Evolutionary conservation across 2,888 invertebrate species (phyloP).

Genomic region (Nomada ferruginata): DNA sequence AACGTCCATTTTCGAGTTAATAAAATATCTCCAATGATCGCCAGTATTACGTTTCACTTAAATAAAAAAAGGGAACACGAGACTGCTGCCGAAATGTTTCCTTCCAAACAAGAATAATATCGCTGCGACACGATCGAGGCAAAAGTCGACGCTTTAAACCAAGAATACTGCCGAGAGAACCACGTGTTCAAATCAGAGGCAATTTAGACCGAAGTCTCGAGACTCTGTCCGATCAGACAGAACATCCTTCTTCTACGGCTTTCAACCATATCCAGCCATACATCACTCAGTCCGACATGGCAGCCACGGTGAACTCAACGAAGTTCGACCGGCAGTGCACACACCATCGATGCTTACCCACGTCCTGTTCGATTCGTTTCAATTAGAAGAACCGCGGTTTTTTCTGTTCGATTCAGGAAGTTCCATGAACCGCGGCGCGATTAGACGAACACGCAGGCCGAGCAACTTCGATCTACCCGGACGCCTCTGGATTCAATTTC

Average conservation of each 20-base stretch:
- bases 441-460: conserved; percentile 26
- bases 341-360: conserved; percentile 13
- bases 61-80: background rate
- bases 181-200: background rate
- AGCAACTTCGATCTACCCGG: conserved; percentile 3
- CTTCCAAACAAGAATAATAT: no score
- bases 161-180: background rate
- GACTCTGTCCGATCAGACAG: background rate
- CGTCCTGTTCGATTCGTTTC: conserved; percentile 38
- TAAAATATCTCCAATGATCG: no score
- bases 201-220: conserved; percentile 19
- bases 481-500: conserved; percentile 33
- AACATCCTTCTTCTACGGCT: conserved; percentile 6
- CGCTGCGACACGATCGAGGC: no score
- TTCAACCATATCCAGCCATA: conserved; percentile 14
- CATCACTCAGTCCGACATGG: conserved; percentile 19
- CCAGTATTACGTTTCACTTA: background rate
- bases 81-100: no score
- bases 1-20: no score
- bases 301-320: background rate
- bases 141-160: background rate
- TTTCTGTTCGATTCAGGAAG: conserved; percentile 26
- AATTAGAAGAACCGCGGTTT: conserved; percentile 22
- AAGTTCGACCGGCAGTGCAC: background rate
- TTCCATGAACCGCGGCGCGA: conserved; percentile 5